Conservation (phyloP, 1,140 invertebrate genomes). For the Ips nitidus region DNA sequence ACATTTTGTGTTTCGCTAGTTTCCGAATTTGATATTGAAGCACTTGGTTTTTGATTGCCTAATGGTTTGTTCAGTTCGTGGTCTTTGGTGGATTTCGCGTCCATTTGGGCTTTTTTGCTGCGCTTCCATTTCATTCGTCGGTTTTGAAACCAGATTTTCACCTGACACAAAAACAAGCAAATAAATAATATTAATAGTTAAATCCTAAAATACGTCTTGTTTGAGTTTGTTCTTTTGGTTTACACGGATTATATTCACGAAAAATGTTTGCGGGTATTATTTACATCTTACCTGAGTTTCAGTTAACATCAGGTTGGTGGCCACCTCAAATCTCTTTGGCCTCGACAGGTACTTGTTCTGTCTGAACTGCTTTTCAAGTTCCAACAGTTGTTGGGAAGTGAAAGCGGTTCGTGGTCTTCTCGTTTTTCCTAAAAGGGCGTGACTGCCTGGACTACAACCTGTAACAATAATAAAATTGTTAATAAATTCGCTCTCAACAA, state of each 20-base stretch:
- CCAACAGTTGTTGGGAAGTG: constrained; percentile 95
- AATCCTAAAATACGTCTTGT: no score
- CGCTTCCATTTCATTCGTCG: constrained; percentile 95
- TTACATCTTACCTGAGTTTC: constrained; percentile 86
- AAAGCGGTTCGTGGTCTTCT: constrained; percentile 95
- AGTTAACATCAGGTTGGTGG: constrained; percentile 94
- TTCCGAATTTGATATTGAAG: constrained; percentile 32
- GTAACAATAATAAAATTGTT: constrained; percentile 35
- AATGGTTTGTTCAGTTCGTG: constrained; percentile 26
- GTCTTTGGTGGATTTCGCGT: constrained; percentile 56
- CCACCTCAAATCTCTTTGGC: constrained; percentile 98
- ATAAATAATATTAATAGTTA: neutral
- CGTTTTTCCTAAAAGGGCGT: constrained; percentile 90
- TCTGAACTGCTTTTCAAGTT: constrained; percentile 97
- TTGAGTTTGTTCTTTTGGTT: no score
- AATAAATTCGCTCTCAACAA: no score
- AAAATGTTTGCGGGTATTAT: no score
- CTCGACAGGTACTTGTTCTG: constrained; percentile 98
- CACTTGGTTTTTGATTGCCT: constrained; percentile 27
- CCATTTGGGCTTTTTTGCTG: constrained; percentile 90
- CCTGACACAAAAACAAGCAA: constrained; percentile 57
- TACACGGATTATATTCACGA: neutral
- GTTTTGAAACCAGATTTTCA: constrained; percentile 97
- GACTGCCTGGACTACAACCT: constrained; percentile 53
- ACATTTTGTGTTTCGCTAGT: constrained; percentile 7